These are phyloP conservation scores for Conopomorpha cramerella DNA, from an alignment of 1,140 invertebrate genomes.

Conservation along the genomic window DNA sequence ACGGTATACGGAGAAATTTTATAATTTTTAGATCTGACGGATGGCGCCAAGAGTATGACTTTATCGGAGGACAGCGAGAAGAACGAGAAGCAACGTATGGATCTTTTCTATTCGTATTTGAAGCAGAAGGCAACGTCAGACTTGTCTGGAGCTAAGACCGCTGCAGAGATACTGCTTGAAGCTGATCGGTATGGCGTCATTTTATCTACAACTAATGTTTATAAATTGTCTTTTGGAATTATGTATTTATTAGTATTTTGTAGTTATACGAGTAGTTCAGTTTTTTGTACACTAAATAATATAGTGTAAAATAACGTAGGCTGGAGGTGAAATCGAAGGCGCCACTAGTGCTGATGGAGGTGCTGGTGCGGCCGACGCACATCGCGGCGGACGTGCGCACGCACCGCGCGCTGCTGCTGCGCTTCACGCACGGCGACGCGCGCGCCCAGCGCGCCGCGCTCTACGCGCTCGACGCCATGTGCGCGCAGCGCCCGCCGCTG, in stretches of 20 bases:
- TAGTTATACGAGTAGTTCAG: too few relatives aligned
- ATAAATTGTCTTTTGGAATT: too few relatives aligned
- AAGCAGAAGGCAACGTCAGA: slow-evolving; percentile 73
- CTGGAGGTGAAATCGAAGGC: slow-evolving; percentile 95
- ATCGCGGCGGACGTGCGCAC: slow-evolving; percentile 78
- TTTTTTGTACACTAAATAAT: too few relatives aligned
- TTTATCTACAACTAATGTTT: too few relatives aligned
- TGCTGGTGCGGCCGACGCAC: slow-evolving; percentile 80
- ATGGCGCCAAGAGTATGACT: slow-evolving; percentile 92
- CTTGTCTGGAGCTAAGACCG: slow-evolving; percentile 64
- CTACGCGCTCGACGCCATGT: slow-evolving; percentile 92
- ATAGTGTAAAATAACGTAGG: too few relatives aligned
- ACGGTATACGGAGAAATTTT: too few relatives aligned
- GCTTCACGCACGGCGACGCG: slow-evolving; percentile 86
- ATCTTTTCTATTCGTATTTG: slow-evolving; percentile 90
- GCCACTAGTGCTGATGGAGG: slow-evolving; percentile 88
- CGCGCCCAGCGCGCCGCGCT: slow-evolving; percentile 95
- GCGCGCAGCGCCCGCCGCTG: slow-evolving; percentile 78
- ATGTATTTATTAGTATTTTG: too few relatives aligned
- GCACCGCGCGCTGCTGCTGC: slow-evolving; percentile 73
- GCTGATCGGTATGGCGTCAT: slow-evolving; percentile 83
- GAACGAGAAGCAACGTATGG: slow-evolving; percentile 92
- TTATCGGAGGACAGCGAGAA: slow-evolving; percentile 96
- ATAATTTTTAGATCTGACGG: slow-evolving; percentile 82
- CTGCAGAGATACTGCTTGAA: slow-evolving; percentile 89